These are phyloP conservation scores for Chymomyza procnemis DNA, from an alignment of 2,888 invertebrate species.

Conservation along the genomic window DNA sequence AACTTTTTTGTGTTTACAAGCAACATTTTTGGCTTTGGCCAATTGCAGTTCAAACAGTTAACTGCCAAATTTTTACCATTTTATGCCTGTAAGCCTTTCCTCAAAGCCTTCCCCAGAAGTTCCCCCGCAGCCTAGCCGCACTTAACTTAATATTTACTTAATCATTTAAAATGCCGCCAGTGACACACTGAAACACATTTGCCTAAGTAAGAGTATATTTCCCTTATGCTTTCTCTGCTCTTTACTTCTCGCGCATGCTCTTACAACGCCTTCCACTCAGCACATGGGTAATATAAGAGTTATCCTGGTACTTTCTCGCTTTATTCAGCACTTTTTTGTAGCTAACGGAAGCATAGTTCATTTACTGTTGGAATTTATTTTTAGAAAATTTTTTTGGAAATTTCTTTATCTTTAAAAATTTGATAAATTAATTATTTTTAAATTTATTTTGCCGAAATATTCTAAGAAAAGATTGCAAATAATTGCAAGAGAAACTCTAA, in stretches of 20 bases:
- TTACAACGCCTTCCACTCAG: constrained; percentile 41
- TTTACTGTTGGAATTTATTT: constrained; percentile 17
- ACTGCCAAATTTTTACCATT: too few relatives aligned
- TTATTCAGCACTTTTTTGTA: constrained; percentile 53
- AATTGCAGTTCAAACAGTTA: too few relatives aligned
- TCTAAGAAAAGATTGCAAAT: too few relatives aligned
- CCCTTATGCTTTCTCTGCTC: constrained; percentile 29
- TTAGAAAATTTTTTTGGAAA: constrained; percentile 13
- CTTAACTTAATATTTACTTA: background rate
- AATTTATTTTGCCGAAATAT: too few relatives aligned
- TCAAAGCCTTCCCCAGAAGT: background rate
- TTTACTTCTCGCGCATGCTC: constrained; percentile 39
- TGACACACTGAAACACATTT: constrained; percentile 6
- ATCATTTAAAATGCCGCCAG: background rate
- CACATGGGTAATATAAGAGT: constrained; percentile 55
- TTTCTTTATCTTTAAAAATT: too few relatives aligned
- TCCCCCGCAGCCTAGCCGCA: too few relatives aligned
- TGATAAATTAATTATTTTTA: too few relatives aligned
- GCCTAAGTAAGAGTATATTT: constrained; percentile 43
- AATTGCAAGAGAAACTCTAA: too few relatives aligned
- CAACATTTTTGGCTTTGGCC: background rate
- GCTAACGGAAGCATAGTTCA: constrained; percentile 1
- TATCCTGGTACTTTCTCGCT: constrained; percentile 45
- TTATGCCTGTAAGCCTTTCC: background rate
- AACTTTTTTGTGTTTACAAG: background rate